phyloP scores from a whole-genome alignment of 2,888 invertebrate genomes.

The Sminthurides aquaticus region DNA sequence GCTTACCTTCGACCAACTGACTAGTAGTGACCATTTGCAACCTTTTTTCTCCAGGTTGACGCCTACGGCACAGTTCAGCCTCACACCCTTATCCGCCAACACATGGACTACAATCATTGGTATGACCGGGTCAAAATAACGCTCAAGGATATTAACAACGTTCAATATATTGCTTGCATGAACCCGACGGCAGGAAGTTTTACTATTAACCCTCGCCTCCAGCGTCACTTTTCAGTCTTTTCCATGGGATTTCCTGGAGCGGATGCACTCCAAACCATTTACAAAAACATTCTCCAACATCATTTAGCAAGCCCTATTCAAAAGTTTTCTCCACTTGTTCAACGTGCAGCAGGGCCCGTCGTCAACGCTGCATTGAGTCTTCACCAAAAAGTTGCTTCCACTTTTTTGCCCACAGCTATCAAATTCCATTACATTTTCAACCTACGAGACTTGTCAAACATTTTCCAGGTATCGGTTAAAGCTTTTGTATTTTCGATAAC shows the following conservation, averaged over 20 bases:
- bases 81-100: slow-evolving; percentile 89
- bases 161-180: slow-evolving; percentile 95
- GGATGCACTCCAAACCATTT: slow-evolving; percentile 80
- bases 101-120: slow-evolving; percentile 94
- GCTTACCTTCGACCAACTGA: no score
- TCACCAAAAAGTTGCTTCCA: slow-evolving; percentile 76
- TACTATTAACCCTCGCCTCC: slow-evolving; percentile 87
- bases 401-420: slow-evolving; percentile 88
- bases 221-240: slow-evolving; percentile 81
- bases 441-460: slow-evolving; percentile 85
- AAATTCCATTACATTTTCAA: slow-evolving; percentile 97
- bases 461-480: slow-evolving; percentile 88
- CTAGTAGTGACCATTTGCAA: no score
- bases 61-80: slow-evolving; percentile 93
- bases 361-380: slow-evolving; percentile 74
- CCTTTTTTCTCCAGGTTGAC: slow-evolving; percentile 62
- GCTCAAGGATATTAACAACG: slow-evolving; percentile 90
- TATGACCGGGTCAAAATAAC: slow-evolving; percentile 83
- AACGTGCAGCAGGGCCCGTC: slow-evolving; percentile 63
- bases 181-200: slow-evolving; percentile 97
- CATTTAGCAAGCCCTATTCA: slow-evolving; percentile 75
- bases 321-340: slow-evolving; percentile 64
- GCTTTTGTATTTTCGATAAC: no score
- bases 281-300: slow-evolving; percentile 77
- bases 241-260: slow-evolving; percentile 78